Conservation (phyloP, 2,113 vertebrate genomes). For the Albula glossodonta region DNA sequence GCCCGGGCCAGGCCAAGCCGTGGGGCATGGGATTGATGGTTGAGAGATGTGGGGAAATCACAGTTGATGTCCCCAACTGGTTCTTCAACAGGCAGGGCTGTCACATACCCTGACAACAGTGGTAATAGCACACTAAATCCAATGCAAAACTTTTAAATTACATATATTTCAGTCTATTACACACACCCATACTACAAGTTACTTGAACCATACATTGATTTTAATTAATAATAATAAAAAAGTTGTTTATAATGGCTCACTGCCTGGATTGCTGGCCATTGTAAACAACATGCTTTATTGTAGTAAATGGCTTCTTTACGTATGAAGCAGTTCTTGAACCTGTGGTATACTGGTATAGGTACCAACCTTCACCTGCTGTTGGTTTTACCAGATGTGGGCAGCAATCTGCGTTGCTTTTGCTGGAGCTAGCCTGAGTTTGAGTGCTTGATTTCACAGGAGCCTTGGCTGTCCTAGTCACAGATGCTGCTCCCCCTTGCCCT, state of each 20-base stretch:
- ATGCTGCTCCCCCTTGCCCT: constrained; percentile 51
- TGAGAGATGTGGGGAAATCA: constrained; percentile 34
- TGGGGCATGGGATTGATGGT: constrained; percentile 52
- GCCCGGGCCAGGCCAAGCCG: constrained; percentile 61
- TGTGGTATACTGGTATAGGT: too few relatives aligned
- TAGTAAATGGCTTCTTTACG: not conserved
- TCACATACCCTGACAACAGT: not conserved
- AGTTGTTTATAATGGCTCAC: too few relatives aligned
- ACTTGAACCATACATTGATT: too few relatives aligned
- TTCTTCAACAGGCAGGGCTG: not conserved
- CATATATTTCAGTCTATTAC: not conserved
- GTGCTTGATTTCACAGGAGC: not conserved
- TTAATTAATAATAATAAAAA: not conserved
- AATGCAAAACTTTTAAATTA: not conserved
- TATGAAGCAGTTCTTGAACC: not conserved
- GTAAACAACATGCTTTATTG: not conserved
- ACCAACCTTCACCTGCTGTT: constrained; percentile 20
- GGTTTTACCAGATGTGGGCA: constrained; percentile 11
- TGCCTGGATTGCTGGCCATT: too few relatives aligned
- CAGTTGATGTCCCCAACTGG: not conserved
- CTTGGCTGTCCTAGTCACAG: constrained; percentile 14
- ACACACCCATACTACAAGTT: not conserved
- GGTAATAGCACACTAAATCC: not conserved
- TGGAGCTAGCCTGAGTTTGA: constrained; percentile 22
- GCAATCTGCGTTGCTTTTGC: constrained; percentile 41